Evolutionary conservation across 2,797 vertebrate genomes (phyloP).

Genomic region (Sebastiscus tertius): DNA sequence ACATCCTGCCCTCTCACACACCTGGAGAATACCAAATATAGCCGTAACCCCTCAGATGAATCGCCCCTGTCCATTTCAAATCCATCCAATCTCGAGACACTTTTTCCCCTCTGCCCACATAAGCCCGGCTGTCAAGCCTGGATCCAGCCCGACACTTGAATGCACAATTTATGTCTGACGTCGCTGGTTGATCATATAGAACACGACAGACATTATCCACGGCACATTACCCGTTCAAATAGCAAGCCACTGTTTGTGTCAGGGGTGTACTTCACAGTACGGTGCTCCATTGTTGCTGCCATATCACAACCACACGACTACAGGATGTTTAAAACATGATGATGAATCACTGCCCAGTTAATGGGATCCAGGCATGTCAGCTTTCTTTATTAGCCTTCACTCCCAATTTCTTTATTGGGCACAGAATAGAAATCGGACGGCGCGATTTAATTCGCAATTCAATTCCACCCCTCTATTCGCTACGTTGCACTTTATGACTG

Average conservation of each 20-base stretch:
- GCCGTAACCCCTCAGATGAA: conserved; percentile 6
- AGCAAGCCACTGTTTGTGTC: conserved; percentile 5
- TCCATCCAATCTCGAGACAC: conserved; percentile 31
- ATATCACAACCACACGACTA: conserved; percentile 2
- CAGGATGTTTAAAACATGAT: conserved; percentile 50
- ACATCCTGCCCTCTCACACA: background rate
- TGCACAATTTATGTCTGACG: conserved; percentile 25
- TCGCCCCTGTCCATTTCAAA: conserved; percentile 16
- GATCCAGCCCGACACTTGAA: conserved; percentile 13
- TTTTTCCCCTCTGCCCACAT: conserved; percentile 5
- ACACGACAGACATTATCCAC: conserved; percentile 59
- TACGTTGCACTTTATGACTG: conserved; percentile 11
- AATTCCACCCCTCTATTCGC: conserved; percentile 3
- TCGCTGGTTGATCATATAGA: conserved; percentile 45
- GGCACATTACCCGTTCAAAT: conserved; percentile 38
- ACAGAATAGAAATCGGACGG: conserved; percentile 26
- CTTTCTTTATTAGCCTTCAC: conserved; percentile 45
- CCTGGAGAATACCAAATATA: conserved; percentile 29
- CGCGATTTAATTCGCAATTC: conserved; percentile 26
- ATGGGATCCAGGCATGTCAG: conserved; percentile 39
- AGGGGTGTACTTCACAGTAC: background rate
- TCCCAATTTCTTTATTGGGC: conserved; percentile 34
- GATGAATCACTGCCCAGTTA: conserved; percentile 53
- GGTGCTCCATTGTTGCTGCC: conserved; percentile 9
- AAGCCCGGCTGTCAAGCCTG: conserved; percentile 30